Conservation (phyloP, 1,140 invertebrate genomes). For the Drosophila rufa region DNA sequence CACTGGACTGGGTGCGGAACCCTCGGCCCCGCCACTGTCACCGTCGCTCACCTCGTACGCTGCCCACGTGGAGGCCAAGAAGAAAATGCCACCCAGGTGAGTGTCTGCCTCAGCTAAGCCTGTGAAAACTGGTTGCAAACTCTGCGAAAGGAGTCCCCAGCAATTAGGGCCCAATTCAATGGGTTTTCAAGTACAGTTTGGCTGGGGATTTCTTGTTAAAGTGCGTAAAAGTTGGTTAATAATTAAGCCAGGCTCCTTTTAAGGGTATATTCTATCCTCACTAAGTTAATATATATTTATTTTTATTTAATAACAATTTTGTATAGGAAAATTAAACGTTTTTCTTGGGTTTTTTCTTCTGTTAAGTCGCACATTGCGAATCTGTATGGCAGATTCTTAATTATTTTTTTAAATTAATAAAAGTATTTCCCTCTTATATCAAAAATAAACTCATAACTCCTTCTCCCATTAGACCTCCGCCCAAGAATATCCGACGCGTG, state of each 20-base stretch:
- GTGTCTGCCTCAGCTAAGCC: slow-evolving; percentile 18
- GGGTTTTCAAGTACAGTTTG: not conserved
- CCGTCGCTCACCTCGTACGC: slow-evolving; percentile 85
- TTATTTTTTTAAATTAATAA: too few relatives aligned
- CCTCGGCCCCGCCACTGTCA: slow-evolving; percentile 76
- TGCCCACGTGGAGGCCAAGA: slow-evolving; percentile 85
- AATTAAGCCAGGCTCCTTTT: too few relatives aligned
- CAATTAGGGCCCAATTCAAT: not conserved
- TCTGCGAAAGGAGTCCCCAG: not conserved
- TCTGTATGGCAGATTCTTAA: too few relatives aligned
- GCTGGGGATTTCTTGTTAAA: not conserved
- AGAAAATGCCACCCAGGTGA: slow-evolving; percentile 88
- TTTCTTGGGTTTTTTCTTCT: too few relatives aligned
- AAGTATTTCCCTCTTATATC: too few relatives aligned
- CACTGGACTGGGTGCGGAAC: slow-evolving; percentile 40
- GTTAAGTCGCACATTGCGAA: too few relatives aligned
- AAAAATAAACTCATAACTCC: too few relatives aligned
- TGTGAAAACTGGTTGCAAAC: not conserved
- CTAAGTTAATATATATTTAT: too few relatives aligned
- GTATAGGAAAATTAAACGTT: too few relatives aligned
- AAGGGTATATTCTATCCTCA: too few relatives aligned
- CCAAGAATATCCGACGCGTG: slow-evolving; percentile 87
- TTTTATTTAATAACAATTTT: too few relatives aligned
- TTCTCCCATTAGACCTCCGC: slow-evolving; percentile 87
- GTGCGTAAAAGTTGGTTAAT: too few relatives aligned